Evolutionary conservation across 2,113 vertebrate species (phyloP), one percentile per base, ranked within the genome.

Genomic region (Amphiprion ocellaris): DNA sequence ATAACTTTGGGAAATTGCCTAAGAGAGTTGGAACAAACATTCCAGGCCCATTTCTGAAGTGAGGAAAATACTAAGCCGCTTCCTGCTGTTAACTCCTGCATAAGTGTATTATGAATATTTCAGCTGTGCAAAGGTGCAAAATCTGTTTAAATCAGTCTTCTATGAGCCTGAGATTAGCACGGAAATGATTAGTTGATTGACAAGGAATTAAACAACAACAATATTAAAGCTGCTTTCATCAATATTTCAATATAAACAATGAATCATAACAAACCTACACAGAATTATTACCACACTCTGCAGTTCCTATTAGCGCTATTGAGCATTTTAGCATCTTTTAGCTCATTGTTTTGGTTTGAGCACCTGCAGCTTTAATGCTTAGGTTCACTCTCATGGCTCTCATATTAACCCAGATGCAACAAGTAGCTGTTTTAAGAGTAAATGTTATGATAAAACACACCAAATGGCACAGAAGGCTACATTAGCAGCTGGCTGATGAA

Each of bases 121-220:
- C 10, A 59, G 11, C 4, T 52, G 74, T 19, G 19, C n/a, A 50
- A 85, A 33, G 61, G 60, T 53, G 56, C 19, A 3, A 33, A 64
- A 87, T 54, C 52, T 46, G 63, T 80, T 73, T 52, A 30, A 60
- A 59, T 3, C 21, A 72, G 55, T 62, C 54, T 23, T 55, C 21
- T 28, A 14, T 11, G 41, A 75, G 50, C 54, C 12, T 12, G 4
- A 2, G 58, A 70, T 77, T 64, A 73, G 26, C 1, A 1, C 14
- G 3, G 8, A 59, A 58, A 77, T 44, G 1, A 72, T 65, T 50
- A 10, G 15, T 10, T 70, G 69, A 68, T 59, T 63, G 64, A 79
- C 68, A 23, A 53, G 24, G 39, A 49, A 39, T 24, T 30, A 28
- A 50, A 69, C 41, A 2, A 44, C 39, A 26, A 52, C 69, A 7